A percentile compares a stretch with the other conserved stretches of the same genome.
phyloP scores from a whole-genome alignment of 2,113 vertebrate genomes.

The Tragulus kanchil region DNA sequence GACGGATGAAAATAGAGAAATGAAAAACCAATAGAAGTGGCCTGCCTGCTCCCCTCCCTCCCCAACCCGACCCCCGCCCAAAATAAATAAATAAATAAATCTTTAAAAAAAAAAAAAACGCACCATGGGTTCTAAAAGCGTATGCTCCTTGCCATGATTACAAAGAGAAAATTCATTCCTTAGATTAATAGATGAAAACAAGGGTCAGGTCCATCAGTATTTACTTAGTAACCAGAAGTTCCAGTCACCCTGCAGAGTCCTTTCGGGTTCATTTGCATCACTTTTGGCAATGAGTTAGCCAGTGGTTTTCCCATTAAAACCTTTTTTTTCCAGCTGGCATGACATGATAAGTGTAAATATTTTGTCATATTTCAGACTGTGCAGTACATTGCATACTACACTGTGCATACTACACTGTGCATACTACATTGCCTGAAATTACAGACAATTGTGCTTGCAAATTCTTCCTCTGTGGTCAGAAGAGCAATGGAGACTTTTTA shows the following conservation, averaged over 20 bases:
- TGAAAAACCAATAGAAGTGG: no score
- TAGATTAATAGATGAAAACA: neutral
- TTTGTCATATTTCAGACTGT: neutral
- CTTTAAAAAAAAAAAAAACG: no score
- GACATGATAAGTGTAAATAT: conserved; percentile 16
- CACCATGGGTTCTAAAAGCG: neutral
- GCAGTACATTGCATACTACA: neutral
- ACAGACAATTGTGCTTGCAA: neutral
- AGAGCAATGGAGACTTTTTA: neutral
- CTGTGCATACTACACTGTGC: no score
- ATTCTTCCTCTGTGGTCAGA: neutral
- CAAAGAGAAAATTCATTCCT: neutral
- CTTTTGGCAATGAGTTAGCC: neutral
- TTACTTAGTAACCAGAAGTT: neutral
- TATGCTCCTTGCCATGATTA: neutral
- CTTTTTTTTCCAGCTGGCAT: conserved; percentile 4
- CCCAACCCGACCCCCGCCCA: no score
- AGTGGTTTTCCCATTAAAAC: conserved; percentile 46
- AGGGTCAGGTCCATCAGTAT: neutral
- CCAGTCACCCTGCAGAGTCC: neutral
- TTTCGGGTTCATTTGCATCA: neutral
- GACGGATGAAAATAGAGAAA: no score
- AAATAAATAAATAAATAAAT: no score
- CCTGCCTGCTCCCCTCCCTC: no score
- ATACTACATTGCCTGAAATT: neutral